Base-by-base conservation (phyloP, 2,113 vertebrate species). In the Patagioenas fasciata region DNA sequence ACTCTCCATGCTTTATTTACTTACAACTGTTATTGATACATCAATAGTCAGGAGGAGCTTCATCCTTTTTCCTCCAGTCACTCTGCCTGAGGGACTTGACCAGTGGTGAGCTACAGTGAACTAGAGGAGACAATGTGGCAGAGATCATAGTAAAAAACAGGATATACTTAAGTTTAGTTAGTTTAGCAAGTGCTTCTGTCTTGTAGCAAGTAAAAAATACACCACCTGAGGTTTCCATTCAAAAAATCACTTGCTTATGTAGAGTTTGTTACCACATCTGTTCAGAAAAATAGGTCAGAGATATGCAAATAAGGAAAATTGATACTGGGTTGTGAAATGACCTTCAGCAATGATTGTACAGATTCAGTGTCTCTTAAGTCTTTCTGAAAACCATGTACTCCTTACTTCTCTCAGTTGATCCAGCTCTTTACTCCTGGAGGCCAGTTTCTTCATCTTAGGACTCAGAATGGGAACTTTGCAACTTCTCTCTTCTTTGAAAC, bases 261-360 rank as follows among this genome's bases (percentile, higher is more conserved):
- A 53, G 32, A 84, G 38, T 28, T 38, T 71, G 6, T 78, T 96
- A 85, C 9, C 29, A 71, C 71, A 91, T 74, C 62, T 93, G 67
- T 73, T 95, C 67, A 67, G 80, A 72, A 93, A 85, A 80, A 65
- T 54, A 91, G 40, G 36, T 54, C 78, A 75, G n/a, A 91, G 66
- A 47, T 88, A 89, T 62, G 60, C 47, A 91, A 94, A 95, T 80
- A 82, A 80, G 54, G 36, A 89, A 82, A 88, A 51, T 7, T 78
- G 29, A 47, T n/a, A n/a, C 10, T 62, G 38, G 56, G 7, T 51
- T 81, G 9, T 78, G 20, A 79, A 89, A 60, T 74, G 3, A 40
- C 42, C 48, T 81, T 93, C n/a, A 75, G 38, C 57, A 93, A 84
- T 62, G 26, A 53, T 5, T 70, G 36, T 9, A 61, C 4, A 65